Evolutionary conservation across 2,113 vertebrate genomes (phyloP).

Genomic region (Nycticryphes semicollaris): DNA sequence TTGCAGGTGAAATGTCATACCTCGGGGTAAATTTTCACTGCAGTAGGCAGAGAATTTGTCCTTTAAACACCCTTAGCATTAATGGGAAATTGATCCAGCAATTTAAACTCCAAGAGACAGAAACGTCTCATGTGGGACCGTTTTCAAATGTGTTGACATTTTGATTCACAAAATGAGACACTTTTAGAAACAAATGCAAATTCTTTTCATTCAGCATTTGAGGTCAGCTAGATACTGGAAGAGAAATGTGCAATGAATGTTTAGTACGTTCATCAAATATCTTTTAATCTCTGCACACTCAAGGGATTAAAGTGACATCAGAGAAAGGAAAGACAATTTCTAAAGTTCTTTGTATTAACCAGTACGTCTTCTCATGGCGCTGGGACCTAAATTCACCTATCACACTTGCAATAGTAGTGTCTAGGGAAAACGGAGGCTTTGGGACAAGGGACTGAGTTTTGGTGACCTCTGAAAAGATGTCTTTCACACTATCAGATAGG

Average conservation of each 20-base stretch:
- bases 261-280: neutral
- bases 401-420: neutral
- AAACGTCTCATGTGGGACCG: neutral
- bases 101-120: conserved; percentile 40
- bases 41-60: conserved; percentile 59
- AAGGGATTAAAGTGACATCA: neutral
- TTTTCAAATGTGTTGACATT: conserved; percentile 45
- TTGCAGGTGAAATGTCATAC: conserved; percentile 50
- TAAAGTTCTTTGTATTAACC: neutral
- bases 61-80: conserved; percentile 58
- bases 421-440: neutral
- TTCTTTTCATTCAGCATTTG: conserved; percentile 30
- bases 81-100: conserved; percentile 48
- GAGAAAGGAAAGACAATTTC: conserved; percentile 22
- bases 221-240: conserved; percentile 32
- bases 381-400: neutral
- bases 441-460: neutral
- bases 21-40: conserved; percentile 50
- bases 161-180: conserved; percentile 41
- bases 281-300: neutral
- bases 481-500: fast-evolving
- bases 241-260: conserved; percentile 12
- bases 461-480: neutral
- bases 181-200: conserved; percentile 46
- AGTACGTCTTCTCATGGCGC: neutral